Evolutionary conservation across 2,797 vertebrate species (phyloP), one percentile per base, ranked within the genome.

Genomic region (Pseudomugil tenellus): DNA sequence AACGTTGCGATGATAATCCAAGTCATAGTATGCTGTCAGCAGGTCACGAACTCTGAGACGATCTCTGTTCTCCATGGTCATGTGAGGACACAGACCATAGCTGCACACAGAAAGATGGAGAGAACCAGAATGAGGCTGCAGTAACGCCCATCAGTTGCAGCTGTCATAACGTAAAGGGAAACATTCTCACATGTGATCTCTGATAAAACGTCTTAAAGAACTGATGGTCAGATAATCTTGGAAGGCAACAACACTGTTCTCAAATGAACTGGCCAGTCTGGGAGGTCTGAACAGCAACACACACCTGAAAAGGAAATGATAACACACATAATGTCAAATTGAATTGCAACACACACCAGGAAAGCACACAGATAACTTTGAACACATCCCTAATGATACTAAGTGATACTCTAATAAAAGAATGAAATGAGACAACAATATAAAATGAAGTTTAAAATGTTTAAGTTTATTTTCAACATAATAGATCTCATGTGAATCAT

Each of bases 1-100:
- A 28, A 76, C 4, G 62, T 95, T 94, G 76, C 70, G 91, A 1
- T 84, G 72, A 66, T 91, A 94, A 79, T 95, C 93, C 12, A 95
- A 65, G 63, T 94, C 90, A 6, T 93, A 95, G 64, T 81, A 94
- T 0, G 88, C 93, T 0, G 91, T 93, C 75, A 95, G 74, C 64
- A 95, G 80, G 86, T 95, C 93, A 13, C 87, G 86, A 26, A 88
- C 90, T 58, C 90, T 85, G 35, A 95, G 77, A 2, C 83, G 85
- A 2, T 94, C 92, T 56, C 76, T 87, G 78, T 91, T 94, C 71
- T 94, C 94, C 71, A 67, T 3, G 0, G 92, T 94, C 82, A 95
- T 60, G 74, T 94, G 93, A 65, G 93, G 94, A 78, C 94, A 94
- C 32, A 94, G 53, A 12, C 94, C 94, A 16, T 85, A 87, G 2